Conservation (phyloP, 2,113 vertebrate species). For the Larimichthys crocea region DNA sequence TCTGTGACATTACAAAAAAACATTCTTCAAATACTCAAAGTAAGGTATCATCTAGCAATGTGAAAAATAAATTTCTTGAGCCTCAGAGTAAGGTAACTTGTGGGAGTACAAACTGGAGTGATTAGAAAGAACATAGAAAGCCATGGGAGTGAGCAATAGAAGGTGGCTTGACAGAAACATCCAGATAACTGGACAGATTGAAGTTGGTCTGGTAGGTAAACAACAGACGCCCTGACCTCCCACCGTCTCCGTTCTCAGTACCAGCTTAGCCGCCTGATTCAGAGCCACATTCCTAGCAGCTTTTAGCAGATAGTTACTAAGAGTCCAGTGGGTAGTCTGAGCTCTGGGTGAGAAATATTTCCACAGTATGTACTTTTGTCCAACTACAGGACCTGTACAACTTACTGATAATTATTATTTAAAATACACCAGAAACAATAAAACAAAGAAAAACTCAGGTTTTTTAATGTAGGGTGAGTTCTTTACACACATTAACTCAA, state of each 20-base stretch:
- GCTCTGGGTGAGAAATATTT: conserved; percentile 82
- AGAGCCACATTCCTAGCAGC: conserved; percentile 79
- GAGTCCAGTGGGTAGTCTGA: conserved; percentile 73
- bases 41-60: background rate
- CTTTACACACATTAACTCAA: no score
- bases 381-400: conserved; percentile 30
- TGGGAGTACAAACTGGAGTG: background rate
- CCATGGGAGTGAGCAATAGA: background rate
- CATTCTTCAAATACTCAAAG: background rate
- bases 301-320: conserved; percentile 87
- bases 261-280: conserved; percentile 65
- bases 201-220: conserved; percentile 72
- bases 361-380: conserved; percentile 62
- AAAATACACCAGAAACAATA: background rate
- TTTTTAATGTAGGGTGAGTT: background rate
- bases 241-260: conserved; percentile 40
- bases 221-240: conserved; percentile 59
- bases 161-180: conserved; percentile 17
- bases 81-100: background rate
- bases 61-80: background rate
- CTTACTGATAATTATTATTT: conserved; percentile 18
- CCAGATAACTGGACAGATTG: conserved; percentile 53
- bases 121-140: conserved; percentile 15
- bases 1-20: background rate
- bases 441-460: background rate